phyloP scores from a whole-genome alignment of 2,888 invertebrate genomes.

The Yponomeuta plumbellus region DNA sequence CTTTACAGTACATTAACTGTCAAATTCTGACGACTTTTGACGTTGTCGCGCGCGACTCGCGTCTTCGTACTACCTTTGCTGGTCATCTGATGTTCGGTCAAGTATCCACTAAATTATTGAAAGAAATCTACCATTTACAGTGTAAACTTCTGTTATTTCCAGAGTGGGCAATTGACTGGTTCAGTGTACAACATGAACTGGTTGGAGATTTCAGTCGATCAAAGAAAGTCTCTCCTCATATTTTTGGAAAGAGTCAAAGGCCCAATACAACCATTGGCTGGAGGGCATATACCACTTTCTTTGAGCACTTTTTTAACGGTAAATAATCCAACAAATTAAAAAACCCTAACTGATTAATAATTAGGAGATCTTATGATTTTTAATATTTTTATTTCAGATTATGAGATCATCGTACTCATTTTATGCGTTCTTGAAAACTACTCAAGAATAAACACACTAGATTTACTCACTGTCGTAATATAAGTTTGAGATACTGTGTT shows the following conservation, averaged over 20 bases:
- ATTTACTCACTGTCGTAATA: no score
- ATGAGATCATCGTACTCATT: conserved; percentile 7
- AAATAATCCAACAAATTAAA: conserved; percentile 24
- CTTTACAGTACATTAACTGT: no score
- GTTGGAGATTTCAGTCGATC: conserved; percentile 33
- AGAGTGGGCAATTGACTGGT: conserved; percentile 37
- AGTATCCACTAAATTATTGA: no score
- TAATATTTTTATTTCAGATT: conserved; percentile 7
- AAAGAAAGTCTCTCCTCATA: conserved; percentile 40
- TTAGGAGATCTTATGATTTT: not conserved
- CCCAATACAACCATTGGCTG: conserved; percentile 54
- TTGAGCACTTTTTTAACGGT: conserved; percentile 59
- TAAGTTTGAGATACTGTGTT: no score
- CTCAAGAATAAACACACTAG: not conserved
- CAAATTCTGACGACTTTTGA: no score
- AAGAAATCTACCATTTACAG: no score
- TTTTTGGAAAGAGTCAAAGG: conserved; percentile 61
- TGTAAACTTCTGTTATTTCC: no score
- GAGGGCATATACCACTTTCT: conserved; percentile 56
- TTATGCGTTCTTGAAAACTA: conserved; percentile 10
- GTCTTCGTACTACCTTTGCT: no score
- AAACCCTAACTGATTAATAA: not conserved
- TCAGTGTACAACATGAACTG: conserved; percentile 48
- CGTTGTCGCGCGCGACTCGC: no score
- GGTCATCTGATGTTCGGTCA: no score